Evolutionary conservation across 2,113 vertebrate species (phyloP), one percentile per base, ranked within the genome.

Genomic region (Tetrax tetrax): DNA sequence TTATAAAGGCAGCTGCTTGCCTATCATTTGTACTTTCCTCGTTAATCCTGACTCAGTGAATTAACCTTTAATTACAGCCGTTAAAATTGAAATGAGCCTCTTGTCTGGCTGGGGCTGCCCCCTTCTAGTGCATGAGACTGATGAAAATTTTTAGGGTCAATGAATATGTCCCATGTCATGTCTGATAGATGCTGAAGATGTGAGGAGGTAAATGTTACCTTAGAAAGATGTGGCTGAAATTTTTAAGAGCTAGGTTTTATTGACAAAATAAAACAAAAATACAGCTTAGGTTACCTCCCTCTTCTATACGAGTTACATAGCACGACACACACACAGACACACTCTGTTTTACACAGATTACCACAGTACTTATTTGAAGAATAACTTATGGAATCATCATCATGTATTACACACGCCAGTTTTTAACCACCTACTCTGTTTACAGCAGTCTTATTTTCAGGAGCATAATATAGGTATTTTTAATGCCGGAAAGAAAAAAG

Each of bases 21-120:
- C 99, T 98, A 99, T 99, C 99, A 99, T 99, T 98, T 98, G 98
- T 98, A 98, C 99, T 98, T 99, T 98, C 98, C 99, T 99, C 98
- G 98, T 99, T 99, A 99, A 99, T 99, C 98, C 98, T 98, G 98
- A 99, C 99, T 99, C 99, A 98, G 97, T 98, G 98, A 99, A 99
- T 99, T 99, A 99, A 99, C 99, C 99, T 98, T 99, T 98, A 99
- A 98, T 99, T 99, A 99, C 97, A 98, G 98, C 98, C 97, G 98
- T 98, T 98, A 98, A 99, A 99, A 99, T 99, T 98, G 98, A 99
- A 99, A 99, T 98, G 98, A 99, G 98, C 97, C 98, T 98, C 98
- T 98, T 98, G 98, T 98, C 98, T 98, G 95, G 97, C 97, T 97
- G 77, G 97, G 96, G 98, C 98, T 97, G 97, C 96, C 97, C 98